These are phyloP conservation scores for Apodemus speciosus DNA, from an alignment of 2,113 vertebrate genomes.

Conservation along the genomic window DNA sequence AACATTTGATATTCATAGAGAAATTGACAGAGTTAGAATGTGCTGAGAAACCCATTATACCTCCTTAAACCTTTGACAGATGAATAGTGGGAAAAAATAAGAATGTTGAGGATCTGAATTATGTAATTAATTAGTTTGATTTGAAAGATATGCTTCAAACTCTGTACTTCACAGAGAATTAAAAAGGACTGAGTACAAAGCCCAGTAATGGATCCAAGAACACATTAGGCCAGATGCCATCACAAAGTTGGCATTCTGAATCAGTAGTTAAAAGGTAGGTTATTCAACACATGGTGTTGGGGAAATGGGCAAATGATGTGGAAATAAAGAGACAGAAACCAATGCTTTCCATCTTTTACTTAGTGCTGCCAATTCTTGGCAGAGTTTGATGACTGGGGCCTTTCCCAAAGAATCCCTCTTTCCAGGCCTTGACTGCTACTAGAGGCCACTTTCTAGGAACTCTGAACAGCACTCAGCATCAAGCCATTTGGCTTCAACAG, in stretches of 20 bases:
- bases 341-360: constrained; percentile 33
- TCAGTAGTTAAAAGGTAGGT: constrained; percentile 44
- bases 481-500: not conserved
- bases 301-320: constrained; percentile 49
- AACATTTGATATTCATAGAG: constrained; percentile 52
- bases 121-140: constrained; percentile 56
- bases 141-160: constrained; percentile 50
- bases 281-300: constrained; percentile 53
- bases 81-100: constrained; percentile 46
- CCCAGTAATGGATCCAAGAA: constrained; percentile 46
- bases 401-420: constrained; percentile 18
- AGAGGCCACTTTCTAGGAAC: constrained; percentile 52
- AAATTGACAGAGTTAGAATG: constrained; percentile 65
- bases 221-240: constrained; percentile 3
- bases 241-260: constrained; percentile 55
- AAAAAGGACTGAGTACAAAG: constrained; percentile 47
- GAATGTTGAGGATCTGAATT: constrained; percentile 43
- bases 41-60: not conserved
- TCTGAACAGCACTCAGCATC: not conserved
- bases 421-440: not conserved
- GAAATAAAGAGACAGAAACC: constrained; percentile 51
- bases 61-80: constrained; percentile 48
- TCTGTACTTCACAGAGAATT: constrained; percentile 48
- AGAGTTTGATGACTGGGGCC: not conserved
- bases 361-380: constrained; percentile 40